Evolutionary conservation across 1,140 invertebrate genomes (phyloP), one percentile per base, ranked within the genome.

Genomic region (Nomia melanderi): DNA sequence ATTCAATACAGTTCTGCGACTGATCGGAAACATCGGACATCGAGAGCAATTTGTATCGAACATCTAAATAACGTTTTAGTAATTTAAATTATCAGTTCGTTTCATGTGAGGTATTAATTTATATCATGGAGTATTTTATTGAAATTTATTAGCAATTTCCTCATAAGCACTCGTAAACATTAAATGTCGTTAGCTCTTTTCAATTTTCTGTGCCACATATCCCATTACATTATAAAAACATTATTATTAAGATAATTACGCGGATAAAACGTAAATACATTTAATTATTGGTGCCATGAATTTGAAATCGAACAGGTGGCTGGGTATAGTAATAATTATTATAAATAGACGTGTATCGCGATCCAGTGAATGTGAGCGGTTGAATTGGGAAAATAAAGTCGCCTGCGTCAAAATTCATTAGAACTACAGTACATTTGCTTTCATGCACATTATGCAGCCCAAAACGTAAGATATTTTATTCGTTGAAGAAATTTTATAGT

Each of bases 251-350:
- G 50, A 53, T 53, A 53, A 53, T 25, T 53, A 6, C 7, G 7
- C 50, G 3, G 23, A n/a, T 53, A n/a, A 23, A 53, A 53, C 6
- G 9, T 23, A 1, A 53, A 44, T 44, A 17, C 41, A 4, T 17
- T 17, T 44, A 44, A 44, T 44, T 44, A 44, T 44, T 44, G 41
- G 14, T 12, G 2, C 41, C 41, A 23, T 53, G 50, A 53, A 23
- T 53, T 53, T 53, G n/a, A 53, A 53, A 53, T 53, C 50, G 50
- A 23, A 53, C 5, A 25, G 50, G 50, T 53, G 50, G 50, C 44
- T 12, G 44, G 17, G 2, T 47, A 11, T 23, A 53, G 50, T 53
- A 31, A 60, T 60, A 60, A 60, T 33, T 33, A 31, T 60, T 6
- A 31, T 20, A 36, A 60, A 31, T 31, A 31, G 20, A 7, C 17